phyloP scores from a whole-genome alignment of 2,888 invertebrate genomes.

The Prosapia bicincta region DNA sequence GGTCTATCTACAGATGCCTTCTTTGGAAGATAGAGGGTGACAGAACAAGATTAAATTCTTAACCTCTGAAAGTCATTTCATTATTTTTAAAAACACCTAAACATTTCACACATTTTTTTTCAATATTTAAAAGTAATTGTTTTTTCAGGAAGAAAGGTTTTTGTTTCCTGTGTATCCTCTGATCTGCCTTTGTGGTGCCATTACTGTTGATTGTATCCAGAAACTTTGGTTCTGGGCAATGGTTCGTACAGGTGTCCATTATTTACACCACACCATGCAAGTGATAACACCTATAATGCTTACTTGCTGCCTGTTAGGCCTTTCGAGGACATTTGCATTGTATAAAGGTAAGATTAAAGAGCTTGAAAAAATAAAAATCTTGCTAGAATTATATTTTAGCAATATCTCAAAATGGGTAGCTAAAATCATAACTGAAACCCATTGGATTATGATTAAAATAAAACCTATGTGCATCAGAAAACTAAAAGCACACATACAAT shows the following conservation, averaged over 20 bases:
- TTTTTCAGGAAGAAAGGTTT: slow-evolving; percentile 68
- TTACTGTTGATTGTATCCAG: slow-evolving; percentile 73
- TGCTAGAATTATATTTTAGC: too few species aligned
- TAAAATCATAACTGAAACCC: too few species aligned
- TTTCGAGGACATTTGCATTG: slow-evolving; percentile 57
- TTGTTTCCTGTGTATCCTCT: slow-evolving; percentile 94
- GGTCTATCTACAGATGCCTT: too few species aligned
- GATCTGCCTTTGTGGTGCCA: slow-evolving; percentile 77
- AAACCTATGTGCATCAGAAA: too few species aligned
- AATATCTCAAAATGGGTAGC: too few species aligned
- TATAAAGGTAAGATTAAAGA: slow-evolving; percentile 57
- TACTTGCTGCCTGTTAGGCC: slow-evolving; percentile 50
- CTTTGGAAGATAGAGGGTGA: too few species aligned
- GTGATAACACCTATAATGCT: slow-evolving; percentile 63
- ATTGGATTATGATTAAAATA: too few species aligned
- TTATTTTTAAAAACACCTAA: neutral
- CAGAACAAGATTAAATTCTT: too few species aligned
- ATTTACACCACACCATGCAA: slow-evolving; percentile 71
- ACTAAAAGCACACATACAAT: too few species aligned
- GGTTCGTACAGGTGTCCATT: slow-evolving; percentile 50
- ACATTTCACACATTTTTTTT: neutral
- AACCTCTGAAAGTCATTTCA: neutral
- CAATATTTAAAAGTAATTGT: slow-evolving; percentile 6
- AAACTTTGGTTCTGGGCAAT: slow-evolving; percentile 63
- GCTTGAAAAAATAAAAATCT: too few species aligned